Percentiles rank a stretch among this genome's conserved stretches.
Conservation (phyloP, 2,113 vertebrate species). For the Lethenteron reissneri region DNA sequence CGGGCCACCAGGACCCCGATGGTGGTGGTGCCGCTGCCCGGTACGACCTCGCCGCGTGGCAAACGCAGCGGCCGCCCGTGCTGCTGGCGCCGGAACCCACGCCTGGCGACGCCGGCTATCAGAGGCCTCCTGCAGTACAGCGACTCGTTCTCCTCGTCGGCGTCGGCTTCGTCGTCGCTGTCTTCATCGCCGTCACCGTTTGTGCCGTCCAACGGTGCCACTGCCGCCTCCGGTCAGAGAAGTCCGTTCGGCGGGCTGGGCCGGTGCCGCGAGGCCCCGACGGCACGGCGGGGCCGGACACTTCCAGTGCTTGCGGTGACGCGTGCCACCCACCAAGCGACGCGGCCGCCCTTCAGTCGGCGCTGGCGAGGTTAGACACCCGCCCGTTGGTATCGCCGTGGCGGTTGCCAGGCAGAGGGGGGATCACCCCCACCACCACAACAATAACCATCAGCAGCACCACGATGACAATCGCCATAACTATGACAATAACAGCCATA, state of each 20-base stretch:
- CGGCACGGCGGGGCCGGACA: slow-evolving; percentile 41
- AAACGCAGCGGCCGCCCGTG: too few species aligned
- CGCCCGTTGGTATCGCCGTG: slow-evolving; percentile 72
- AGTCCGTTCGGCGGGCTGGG: slow-evolving; percentile 54
- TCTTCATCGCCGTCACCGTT: too few species aligned
- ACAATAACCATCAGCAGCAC: too few species aligned
- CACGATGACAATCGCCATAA: too few species aligned
- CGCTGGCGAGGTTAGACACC: slow-evolving; percentile 66
- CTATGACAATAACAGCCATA: too few species aligned
- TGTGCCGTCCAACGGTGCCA: too few species aligned
- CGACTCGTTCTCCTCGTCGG: slow-evolving; percentile 21
- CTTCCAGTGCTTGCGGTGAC: slow-evolving; percentile 36
- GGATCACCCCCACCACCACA: too few species aligned
- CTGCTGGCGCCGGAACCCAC: slow-evolving; percentile 25
- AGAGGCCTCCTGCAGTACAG: slow-evolving; percentile 84
- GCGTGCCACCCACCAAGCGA: slow-evolving; percentile 14
- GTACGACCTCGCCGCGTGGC: too few species aligned
- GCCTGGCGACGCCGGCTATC: slow-evolving; percentile 59
- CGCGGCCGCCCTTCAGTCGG: slow-evolving; percentile 10
- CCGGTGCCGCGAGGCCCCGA: slow-evolving; percentile 7
- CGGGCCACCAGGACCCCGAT: too few species aligned
- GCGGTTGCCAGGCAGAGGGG: slow-evolving; percentile 65
- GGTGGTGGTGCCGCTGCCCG: too few species aligned
- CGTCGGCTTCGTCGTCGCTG: slow-evolving; percentile 19
- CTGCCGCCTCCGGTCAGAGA: slow-evolving; percentile 55